These are phyloP conservation scores for Habrosyne pyritoides DNA, from an alignment of 2,888 invertebrate species.

Conservation along the genomic window DNA sequence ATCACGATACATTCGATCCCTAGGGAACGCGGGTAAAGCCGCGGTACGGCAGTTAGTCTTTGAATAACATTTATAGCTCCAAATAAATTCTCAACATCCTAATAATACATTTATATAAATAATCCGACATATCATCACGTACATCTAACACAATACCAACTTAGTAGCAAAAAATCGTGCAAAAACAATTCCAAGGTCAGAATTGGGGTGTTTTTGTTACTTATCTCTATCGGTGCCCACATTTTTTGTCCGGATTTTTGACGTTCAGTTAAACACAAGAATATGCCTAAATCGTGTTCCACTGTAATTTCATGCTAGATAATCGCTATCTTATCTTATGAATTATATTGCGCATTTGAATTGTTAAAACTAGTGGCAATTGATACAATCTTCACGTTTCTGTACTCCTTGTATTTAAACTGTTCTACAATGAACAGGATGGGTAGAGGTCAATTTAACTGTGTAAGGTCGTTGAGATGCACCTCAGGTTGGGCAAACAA, in stretches of 20 bases:
- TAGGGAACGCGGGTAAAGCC: no score
- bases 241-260: constrained; percentile 43
- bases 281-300: constrained; percentile 1
- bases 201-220: constrained; percentile 37
- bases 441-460: constrained; percentile 32
- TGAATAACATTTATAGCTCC: no score
- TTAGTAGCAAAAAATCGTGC: constrained; percentile 38
- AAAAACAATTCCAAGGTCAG: constrained; percentile 48
- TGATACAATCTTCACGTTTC: constrained; percentile 14
- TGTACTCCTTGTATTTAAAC: constrained; percentile 15
- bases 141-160: constrained; percentile 35
- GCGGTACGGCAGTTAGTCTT: no score
- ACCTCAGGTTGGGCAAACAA: constrained; percentile 59
- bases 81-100: neutral
- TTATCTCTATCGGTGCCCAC: constrained; percentile 37
- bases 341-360: constrained; percentile 17
- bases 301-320: constrained; percentile 7
- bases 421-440: constrained; percentile 23
- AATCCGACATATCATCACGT: constrained; percentile 13
- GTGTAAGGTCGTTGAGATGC: constrained; percentile 56
- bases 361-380: constrained; percentile 30
- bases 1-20: no score
- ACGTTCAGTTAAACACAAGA: constrained; percentile 7
- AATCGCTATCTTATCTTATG: constrained; percentile 34
- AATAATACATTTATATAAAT: neutral